A percentile compares a stretch with the other conserved stretches of the same genome.
Evolutionary conservation across 1,140 invertebrate species (phyloP).

Genomic region (Patella vulgata): DNA sequence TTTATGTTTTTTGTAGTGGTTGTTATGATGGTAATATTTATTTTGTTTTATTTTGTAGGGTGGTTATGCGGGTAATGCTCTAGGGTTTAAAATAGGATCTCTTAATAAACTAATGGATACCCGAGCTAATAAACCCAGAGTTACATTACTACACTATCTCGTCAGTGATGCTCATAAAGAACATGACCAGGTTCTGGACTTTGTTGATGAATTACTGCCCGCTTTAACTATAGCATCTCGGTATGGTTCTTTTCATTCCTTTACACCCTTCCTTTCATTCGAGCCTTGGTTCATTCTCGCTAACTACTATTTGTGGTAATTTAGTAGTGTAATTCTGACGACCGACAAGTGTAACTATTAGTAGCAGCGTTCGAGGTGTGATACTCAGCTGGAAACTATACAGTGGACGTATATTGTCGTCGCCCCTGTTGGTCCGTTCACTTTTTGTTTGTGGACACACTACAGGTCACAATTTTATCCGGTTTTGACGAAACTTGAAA

Average conservation of each 20-base stretch:
- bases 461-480: too few relatives aligned
- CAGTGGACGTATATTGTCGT: too few relatives aligned
- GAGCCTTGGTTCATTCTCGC: neutral
- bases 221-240: slow-evolving; percentile 45
- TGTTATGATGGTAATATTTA: too few relatives aligned
- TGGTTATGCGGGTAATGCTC: slow-evolving; percentile 95
- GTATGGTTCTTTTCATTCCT: slow-evolving; percentile 35
- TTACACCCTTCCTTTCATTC: slow-evolving; percentile 15
- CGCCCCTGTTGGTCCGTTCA: too few relatives aligned
- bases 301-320: neutral
- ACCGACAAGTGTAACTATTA: neutral
- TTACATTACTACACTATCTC: slow-evolving; percentile 97
- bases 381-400: too few relatives aligned
- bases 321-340: neutral
- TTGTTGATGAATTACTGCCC: slow-evolving; percentile 52
- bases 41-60: too few relatives aligned
- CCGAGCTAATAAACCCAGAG: slow-evolving; percentile 94
- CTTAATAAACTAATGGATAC: slow-evolving; percentile 96
- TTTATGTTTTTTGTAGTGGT: too few relatives aligned
- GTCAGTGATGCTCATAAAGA: slow-evolving; percentile 66
- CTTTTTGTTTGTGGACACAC: too few relatives aligned
- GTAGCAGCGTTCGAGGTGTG: too few relatives aligned
- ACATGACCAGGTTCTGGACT: slow-evolving; percentile 49
- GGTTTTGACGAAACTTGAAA: too few relatives aligned
- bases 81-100: slow-evolving; percentile 93